Base-by-base conservation (phyloP, 2,888 invertebrate species). In the Rhorus exstirpatorius region DNA sequence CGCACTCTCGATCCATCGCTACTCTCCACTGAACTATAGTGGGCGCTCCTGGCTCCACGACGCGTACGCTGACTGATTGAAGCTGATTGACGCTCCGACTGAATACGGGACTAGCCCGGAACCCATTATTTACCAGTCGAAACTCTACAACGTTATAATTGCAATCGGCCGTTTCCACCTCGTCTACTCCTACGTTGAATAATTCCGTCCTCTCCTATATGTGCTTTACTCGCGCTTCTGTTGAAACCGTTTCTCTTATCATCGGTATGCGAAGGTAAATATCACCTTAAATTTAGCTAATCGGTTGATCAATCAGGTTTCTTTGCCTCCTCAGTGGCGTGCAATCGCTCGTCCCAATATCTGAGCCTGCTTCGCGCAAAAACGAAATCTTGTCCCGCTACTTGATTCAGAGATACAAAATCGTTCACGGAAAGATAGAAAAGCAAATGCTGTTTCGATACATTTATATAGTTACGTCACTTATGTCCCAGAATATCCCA, bases 31-130 rank as follows among this genome's bases (percentile, higher is more conserved):
- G 31, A 31, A 31, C 31, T 31, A 31, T 31, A n/a, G n/a, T 31
- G 3, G 2, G 31, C 31, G 31, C 31, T 31, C 31, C 6, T 6
- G 2, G 31, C 31, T 31, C 6, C 31, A 31, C n/a, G 31, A 31
- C 31, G 3, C 6, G 31, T 31, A 3, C 2, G 31, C 31, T 31
- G 6, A 90, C 90, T 92, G 92, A 92, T 92, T 90, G 91, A 90
- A 88, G 87, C 89, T 92, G 92, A 92, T 91, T 91, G 91, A 92
- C 90, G 91, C 89, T 90, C 89, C 88, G 86, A 88, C 89, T 88
- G 90, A 91, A 90, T 91, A 89, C 89, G 87, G 88, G 89, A 88
- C 89, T 87, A 91, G 87, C 89, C 88, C 87, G 87, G 88, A 89
- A 89, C 89, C 90, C 89, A 91, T 92, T 91, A 91, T 92, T 91